A percentile compares a stretch with the other conserved stretches of the same genome.
Conservation (phyloP, 2,113 vertebrate genomes). For the Rhynchomys soricoides region DNA sequence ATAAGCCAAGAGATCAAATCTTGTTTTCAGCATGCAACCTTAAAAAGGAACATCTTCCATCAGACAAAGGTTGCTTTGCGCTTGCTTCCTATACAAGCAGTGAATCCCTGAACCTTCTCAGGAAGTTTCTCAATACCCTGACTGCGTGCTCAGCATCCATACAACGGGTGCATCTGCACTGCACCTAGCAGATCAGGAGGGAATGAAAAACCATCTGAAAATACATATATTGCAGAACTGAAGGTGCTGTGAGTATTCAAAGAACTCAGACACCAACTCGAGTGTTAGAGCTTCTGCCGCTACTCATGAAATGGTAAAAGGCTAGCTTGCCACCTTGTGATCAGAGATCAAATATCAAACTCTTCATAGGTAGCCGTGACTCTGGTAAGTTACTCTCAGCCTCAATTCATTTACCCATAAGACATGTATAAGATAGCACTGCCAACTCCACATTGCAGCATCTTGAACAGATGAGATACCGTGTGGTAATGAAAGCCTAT, state of each 20-base stretch:
- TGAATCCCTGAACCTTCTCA: not conserved
- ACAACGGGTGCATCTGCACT: not conserved
- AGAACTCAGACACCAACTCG: not conserved
- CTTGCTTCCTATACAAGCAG: not conserved
- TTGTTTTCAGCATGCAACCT: not conserved
- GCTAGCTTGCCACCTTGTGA: not conserved
- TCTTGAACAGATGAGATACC: not conserved
- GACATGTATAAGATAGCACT: not conserved
- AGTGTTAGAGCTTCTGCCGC: not conserved
- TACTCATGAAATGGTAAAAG: not conserved
- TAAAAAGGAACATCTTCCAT: not conserved
- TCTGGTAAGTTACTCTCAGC: not conserved
- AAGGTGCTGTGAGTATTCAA: not conserved
- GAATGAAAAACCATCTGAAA: not conserved
- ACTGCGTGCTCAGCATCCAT: not conserved
- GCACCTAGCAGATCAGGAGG: not conserved
- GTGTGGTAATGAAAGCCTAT: not conserved
- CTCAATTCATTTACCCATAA: not conserved
- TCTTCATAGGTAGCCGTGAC: not conserved
- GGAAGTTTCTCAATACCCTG: not conserved
- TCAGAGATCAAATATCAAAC: not conserved
- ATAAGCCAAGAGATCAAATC: not conserved
- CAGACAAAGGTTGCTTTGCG: not conserved
- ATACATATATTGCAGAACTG: not conserved
- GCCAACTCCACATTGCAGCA: not conserved